Percentiles rank a stretch among this genome's conserved stretches.
Conservation (phyloP, 1,140 invertebrate species). For the Eurosta solidaginis region DNA sequence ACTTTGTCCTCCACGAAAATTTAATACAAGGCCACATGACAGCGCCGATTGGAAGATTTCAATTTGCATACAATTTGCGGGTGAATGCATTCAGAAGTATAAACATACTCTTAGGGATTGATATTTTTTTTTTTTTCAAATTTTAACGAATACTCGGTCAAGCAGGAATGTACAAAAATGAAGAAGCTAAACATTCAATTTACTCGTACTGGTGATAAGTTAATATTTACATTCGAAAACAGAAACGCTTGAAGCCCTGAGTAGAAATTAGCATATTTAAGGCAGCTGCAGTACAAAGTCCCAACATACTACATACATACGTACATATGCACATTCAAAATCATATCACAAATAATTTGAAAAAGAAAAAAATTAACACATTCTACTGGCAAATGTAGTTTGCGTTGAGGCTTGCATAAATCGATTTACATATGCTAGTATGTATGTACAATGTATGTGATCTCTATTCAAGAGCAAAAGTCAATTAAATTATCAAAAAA, state of each 20-base stretch:
- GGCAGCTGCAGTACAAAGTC: not conserved
- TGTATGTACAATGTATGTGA: no score
- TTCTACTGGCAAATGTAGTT: no score
- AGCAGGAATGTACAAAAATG: not conserved
- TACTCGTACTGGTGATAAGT: not conserved
- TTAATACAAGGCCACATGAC: not conserved
- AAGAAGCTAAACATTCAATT: not conserved
- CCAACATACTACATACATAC: not conserved
- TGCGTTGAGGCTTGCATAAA: no score
- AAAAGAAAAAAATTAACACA: no score
- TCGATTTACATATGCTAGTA: no score
- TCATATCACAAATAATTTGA: not conserved
- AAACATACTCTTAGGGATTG: not conserved
- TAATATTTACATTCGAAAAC: not conserved
- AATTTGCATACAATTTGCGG: constrained; percentile 24
- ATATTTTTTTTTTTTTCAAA: not conserved
- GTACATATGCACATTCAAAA: not conserved
- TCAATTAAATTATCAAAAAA: not conserved
- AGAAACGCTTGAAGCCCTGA: not conserved
- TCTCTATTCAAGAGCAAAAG: not conserved
- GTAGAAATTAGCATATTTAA: not conserved
- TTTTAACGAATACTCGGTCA: not conserved
- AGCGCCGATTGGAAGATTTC: constrained; percentile 4
- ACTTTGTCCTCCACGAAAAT: not conserved
- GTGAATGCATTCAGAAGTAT: not conserved